Evolutionary conservation across 2,113 vertebrate species (phyloP).

Genomic region (Antechinus flavipes): DNA sequence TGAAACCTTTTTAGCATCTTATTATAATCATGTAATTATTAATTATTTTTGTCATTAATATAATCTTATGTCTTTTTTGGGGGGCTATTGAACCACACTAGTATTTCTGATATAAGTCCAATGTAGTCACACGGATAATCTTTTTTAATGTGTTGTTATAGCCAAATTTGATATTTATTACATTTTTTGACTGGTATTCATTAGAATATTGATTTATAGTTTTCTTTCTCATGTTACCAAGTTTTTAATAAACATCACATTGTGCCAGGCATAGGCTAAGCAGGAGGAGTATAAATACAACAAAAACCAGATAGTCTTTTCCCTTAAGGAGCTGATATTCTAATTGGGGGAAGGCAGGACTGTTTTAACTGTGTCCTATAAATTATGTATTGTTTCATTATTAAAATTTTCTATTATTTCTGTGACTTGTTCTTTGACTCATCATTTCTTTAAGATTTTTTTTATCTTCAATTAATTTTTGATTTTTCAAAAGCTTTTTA

Average conservation of each 20-base stretch:
- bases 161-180: too few relatives aligned
- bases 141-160: neutral
- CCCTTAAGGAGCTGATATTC: neutral
- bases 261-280: neutral
- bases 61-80: neutral
- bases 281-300: neutral
- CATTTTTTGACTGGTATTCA: too few relatives aligned
- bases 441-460: neutral
- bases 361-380: too few relatives aligned
- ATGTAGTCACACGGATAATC: neutral
- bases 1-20: neutral
- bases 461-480: too few relatives aligned
- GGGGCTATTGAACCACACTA: neutral
- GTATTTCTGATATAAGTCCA: neutral
- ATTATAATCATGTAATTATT: neutral
- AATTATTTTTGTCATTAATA: neutral
- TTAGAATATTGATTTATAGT: too few relatives aligned
- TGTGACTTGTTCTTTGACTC: neutral
- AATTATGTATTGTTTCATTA: neutral
- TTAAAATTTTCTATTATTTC: neutral
- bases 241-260: neutral
- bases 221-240: neutral
- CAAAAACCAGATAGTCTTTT: neutral
- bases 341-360: neutral
- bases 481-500: too few relatives aligned